These are phyloP conservation scores for Spodoptera exigua DNA, from an alignment of 2,888 invertebrate genomes.

Conservation along the genomic window DNA sequence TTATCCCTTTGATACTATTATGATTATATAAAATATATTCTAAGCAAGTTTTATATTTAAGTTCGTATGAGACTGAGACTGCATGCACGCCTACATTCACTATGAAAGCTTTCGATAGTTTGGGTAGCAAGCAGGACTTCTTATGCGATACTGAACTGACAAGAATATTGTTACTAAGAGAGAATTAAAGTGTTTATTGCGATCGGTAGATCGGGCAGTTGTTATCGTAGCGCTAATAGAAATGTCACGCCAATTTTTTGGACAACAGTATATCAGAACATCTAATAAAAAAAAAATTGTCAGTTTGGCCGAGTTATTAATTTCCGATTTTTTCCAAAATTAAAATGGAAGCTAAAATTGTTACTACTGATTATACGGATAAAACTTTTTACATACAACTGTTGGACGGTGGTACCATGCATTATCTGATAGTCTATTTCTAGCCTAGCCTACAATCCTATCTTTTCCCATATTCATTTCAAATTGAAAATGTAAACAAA, in stretches of 20 bases:
- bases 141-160: conserved; percentile 57
- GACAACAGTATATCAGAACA: too few species aligned
- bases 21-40: conserved; percentile 46
- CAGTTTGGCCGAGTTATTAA: too few species aligned
- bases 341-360: too few species aligned
- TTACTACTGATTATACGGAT: too few species aligned
- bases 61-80: conserved; percentile 72
- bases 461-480: too few species aligned
- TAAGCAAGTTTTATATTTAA: conserved; percentile 63
- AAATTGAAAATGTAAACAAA: too few species aligned
- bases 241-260: conserved; percentile 5
- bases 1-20: conserved; percentile 49
- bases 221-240: conserved; percentile 36
- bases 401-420: too few species aligned
- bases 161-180: conserved; percentile 52
- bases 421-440: too few species aligned
- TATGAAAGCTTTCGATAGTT: conserved; percentile 26
- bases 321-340: too few species aligned
- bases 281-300: too few species aligned
- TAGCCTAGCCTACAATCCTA: too few species aligned
- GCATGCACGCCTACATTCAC: conserved; percentile 55
- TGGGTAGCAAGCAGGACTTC: conserved; percentile 45
- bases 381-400: too few species aligned
- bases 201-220: conserved; percentile 20
- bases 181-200: conserved; percentile 49